Base-by-base conservation (phyloP, 2,888 invertebrate species). In the Bombyx huttoni region DNA sequence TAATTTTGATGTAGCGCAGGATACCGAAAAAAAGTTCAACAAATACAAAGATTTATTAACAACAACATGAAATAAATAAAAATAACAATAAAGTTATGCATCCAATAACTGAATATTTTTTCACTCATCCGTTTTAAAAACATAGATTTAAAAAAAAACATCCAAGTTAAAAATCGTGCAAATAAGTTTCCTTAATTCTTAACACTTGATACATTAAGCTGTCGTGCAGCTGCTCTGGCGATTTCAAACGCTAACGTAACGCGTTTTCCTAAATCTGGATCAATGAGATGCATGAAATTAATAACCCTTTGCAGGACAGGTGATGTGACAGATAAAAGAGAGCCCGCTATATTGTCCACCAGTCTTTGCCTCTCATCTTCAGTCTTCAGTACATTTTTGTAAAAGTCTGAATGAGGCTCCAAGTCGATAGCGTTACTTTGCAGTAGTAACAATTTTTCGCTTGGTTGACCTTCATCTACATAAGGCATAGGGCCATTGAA, bases 321-420 rank as follows among this genome's bases (percentile, higher is more conserved):
- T 34, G 57, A 52, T 13, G 49, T 54, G 5, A 54, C 54, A 33
- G 33, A 40, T 14, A 50, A 24, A 8, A 57, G 48, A 24, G 52
- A 34, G 13, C n/a, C 13, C 3, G 48, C 54, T 7, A 58, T 10
- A 34, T 51, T 54, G 8, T 49, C 46, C 12, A 51, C 50, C 48
- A 56, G 50, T n/a, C 58, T 50, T 49, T 55, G 53, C 13, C 52
- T 48, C 14, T 53, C 51, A 34, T 40, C 52, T 24, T 51, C 49
- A 40, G 34, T 53, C 33, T 46, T 51, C 94, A 68, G 49, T 34
- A 68, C 51, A 5, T 94, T 89, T 58, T 89, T 90, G 33, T 70
- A 98, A 84, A 97, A 96, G 13, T 86, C 75, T n/a, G 90, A 89
- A 3, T 92, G 90, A 78, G 97, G 97, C 40, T 59, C 54, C 9